Percentiles rank a stretch among this genome's conserved stretches.
Evolutionary conservation across 92 coral and sea anemone species (phyloP).

Genomic region (Porites divaricata): DNA sequence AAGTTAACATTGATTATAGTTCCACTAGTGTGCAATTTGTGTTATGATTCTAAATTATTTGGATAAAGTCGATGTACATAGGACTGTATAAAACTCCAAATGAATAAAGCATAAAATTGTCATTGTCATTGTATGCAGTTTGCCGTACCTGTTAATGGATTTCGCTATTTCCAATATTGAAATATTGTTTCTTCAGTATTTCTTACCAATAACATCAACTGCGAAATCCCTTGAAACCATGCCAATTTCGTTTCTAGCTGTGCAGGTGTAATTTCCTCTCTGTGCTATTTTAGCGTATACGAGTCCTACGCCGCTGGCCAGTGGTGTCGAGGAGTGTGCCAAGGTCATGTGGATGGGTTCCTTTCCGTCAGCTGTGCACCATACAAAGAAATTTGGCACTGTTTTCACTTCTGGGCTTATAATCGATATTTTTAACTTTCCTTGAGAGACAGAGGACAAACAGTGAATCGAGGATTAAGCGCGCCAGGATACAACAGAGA

Average conservation of each 20-base stretch:
- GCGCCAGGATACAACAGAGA: too few relatives aligned
- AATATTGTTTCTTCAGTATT: too few relatives aligned
- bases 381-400: not conserved
- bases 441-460: not conserved
- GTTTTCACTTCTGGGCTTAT: not conserved
- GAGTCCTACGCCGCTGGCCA: not conserved
- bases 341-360: not conserved
- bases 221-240: not conserved
- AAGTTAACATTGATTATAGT: too few relatives aligned
- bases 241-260: not conserved
- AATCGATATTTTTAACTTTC: not conserved
- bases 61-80: too few relatives aligned
- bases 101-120: too few relatives aligned
- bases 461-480: too few relatives aligned
- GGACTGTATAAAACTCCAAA: too few relatives aligned
- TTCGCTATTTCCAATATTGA: too few relatives aligned
- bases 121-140: too few relatives aligned
- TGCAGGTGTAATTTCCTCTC: not conserved
- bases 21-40: too few relatives aligned
- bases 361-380: not conserved
- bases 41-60: too few relatives aligned
- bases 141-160: too few relatives aligned
- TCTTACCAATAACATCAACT: not conserved
- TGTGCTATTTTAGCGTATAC: not conserved
- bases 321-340: not conserved